Conservation (phyloP, 2,888 invertebrate species). For the Drosophila affinis region DNA sequence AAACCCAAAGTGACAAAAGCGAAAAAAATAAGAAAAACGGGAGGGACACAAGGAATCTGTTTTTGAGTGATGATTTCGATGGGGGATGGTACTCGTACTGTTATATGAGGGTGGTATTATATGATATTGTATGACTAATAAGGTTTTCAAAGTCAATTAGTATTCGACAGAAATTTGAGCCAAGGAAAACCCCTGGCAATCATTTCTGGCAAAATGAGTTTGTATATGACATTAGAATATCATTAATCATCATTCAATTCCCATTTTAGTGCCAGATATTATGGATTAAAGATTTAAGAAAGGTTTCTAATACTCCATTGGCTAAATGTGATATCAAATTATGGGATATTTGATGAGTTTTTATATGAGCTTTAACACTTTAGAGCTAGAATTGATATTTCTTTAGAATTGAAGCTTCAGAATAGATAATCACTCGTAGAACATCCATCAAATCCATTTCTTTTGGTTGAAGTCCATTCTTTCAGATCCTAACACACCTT, state of each 20-base stretch:
- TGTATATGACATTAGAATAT: not conserved
- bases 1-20: slow-evolving; percentile 39
- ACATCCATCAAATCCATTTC: not conserved
- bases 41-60: slow-evolving; percentile 27
- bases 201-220: not conserved
- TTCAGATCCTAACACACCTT: not conserved
- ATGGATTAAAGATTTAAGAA: not conserved
- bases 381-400: not conserved
- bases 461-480: not conserved
- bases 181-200: too few species aligned
- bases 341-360: not conserved
- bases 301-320: rapidly evolving
- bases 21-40: not conserved
- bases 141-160: slow-evolving; percentile 13
- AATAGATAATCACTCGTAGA: not conserved
- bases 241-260: slow-evolving; percentile 3
- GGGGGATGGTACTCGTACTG: slow-evolving; percentile 9
- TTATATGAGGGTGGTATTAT: slow-evolving; percentile 37
- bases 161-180: slow-evolving; percentile 20
- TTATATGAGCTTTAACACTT: not conserved
- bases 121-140: slow-evolving; percentile 36
- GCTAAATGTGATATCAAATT: not conserved
- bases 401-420: not conserved
- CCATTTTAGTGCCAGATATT: not conserved
- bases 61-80: slow-evolving; percentile 38